A percentile compares a stretch with the other conserved stretches of the same genome.
Conservation (phyloP, 2,888 invertebrate genomes). For the Beris chalybata region DNA sequence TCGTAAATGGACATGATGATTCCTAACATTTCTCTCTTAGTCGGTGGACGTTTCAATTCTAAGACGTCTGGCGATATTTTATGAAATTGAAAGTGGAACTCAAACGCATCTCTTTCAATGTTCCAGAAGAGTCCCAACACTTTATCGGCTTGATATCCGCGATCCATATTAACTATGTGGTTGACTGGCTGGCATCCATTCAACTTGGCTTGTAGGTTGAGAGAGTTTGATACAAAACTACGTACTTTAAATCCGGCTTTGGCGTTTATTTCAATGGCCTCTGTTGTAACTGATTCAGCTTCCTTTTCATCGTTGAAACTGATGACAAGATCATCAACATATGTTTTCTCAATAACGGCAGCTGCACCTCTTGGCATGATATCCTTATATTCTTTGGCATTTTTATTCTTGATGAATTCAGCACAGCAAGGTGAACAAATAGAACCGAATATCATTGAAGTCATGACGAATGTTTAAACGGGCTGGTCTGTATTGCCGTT, state of each 20-base stretch:
- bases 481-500: background rate
- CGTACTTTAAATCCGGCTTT: background rate
- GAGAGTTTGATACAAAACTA: background rate
- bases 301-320: background rate
- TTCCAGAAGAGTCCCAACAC: background rate
- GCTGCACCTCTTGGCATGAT: too few species aligned
- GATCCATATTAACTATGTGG: background rate
- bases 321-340: too few species aligned
- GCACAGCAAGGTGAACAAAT: constrained; percentile 13
- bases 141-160: background rate
- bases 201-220: background rate
- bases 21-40: constrained; percentile 27
- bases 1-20: too few species aligned
- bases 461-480: background rate
- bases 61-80: constrained; percentile 16
- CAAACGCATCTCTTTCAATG: background rate
- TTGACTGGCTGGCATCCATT: background rate
- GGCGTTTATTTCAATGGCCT: background rate
- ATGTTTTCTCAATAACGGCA: too few species aligned
- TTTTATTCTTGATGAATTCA: background rate
- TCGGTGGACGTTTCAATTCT: constrained; percentile 23
- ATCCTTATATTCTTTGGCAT: too few species aligned
- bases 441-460: constrained; percentile 11
- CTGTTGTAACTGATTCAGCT: background rate
- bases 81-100: background rate